These are phyloP conservation scores for Coronaproctus castanopsis DNA, from an alignment of 2,888 invertebrate genomes.

Conservation along the genomic window DNA sequence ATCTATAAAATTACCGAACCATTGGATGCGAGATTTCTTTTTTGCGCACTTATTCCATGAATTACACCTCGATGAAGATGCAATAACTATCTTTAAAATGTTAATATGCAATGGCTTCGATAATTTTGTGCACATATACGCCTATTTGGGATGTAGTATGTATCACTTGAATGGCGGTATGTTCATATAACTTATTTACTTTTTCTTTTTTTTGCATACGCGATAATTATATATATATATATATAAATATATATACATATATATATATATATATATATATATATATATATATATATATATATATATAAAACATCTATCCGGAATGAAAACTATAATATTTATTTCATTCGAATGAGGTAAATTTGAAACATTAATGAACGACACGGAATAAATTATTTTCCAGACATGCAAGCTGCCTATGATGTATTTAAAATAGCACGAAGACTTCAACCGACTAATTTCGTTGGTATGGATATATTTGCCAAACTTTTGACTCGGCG, in stretches of 20 bases:
- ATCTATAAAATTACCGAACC: slow-evolving; percentile 43
- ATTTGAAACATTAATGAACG: too few species aligned
- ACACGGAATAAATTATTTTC: neutral
- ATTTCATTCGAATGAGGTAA: too few species aligned
- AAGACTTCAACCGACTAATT: neutral
- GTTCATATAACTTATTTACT: neutral
- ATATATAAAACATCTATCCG: too few species aligned
- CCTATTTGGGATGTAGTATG: slow-evolving; percentile 69
- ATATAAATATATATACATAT: too few species aligned
- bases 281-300: too few species aligned
- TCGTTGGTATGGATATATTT: neutral
- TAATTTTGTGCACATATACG: slow-evolving; percentile 65
- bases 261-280: too few species aligned
- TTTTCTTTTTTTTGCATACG: neutral
- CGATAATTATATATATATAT: neutral
- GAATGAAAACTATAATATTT: neutral
- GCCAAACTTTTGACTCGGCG: neutral
- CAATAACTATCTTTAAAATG: slow-evolving; percentile 57
- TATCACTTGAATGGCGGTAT: neutral
- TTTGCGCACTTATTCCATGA: slow-evolving; percentile 75
- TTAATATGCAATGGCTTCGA: slow-evolving; percentile 61
- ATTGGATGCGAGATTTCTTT: slow-evolving; percentile 91
- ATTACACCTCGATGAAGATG: slow-evolving; percentile 72
- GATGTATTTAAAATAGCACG: neutral
- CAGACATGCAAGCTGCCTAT: neutral